Conservation (phyloP, 2,888 invertebrate species). For the Trichogramma evanescens region DNA sequence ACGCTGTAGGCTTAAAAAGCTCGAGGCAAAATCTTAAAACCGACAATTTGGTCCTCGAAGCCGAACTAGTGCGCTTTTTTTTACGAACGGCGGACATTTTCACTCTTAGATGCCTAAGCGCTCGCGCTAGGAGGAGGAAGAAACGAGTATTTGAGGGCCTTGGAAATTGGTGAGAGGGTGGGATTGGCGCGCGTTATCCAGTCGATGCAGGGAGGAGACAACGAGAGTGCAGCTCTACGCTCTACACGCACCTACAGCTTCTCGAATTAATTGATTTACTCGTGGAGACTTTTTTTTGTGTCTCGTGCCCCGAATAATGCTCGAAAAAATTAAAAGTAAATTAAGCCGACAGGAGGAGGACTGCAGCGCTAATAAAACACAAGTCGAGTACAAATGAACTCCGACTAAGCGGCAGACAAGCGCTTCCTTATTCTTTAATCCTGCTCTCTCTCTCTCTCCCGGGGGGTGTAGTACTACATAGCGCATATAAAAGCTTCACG, state of each 20-base stretch:
- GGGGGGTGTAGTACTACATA: conserved; percentile 13
- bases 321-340: neutral
- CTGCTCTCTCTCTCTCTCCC: conserved; percentile 22
- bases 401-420: conserved; percentile 23
- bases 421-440: conserved; percentile 45
- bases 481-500: conserved; percentile 31
- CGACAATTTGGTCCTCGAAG: conserved; percentile 11
- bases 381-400: conserved; percentile 41
- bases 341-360: neutral
- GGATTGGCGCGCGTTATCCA: conserved; percentile 45
- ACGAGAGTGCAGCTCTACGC: neutral
- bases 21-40: conserved; percentile 8
- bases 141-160: conserved; percentile 35
- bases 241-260: too few species aligned
- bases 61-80: conserved; percentile 23
- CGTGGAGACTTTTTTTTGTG: too few species aligned
- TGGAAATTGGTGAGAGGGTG: conserved; percentile 43
- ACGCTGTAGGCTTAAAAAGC: conserved; percentile 5
- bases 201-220: neutral
- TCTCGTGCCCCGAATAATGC: too few species aligned
- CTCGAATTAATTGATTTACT: too few species aligned
- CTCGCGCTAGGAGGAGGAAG: conserved; percentile 17
- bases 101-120: conserved; percentile 3
- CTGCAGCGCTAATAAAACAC: neutral
- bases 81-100: neutral